Percentiles rank a stretch among this genome's conserved stretches.
Evolutionary conservation across 2,113 vertebrate species (phyloP).

Genomic region (Motacilla alba): DNA sequence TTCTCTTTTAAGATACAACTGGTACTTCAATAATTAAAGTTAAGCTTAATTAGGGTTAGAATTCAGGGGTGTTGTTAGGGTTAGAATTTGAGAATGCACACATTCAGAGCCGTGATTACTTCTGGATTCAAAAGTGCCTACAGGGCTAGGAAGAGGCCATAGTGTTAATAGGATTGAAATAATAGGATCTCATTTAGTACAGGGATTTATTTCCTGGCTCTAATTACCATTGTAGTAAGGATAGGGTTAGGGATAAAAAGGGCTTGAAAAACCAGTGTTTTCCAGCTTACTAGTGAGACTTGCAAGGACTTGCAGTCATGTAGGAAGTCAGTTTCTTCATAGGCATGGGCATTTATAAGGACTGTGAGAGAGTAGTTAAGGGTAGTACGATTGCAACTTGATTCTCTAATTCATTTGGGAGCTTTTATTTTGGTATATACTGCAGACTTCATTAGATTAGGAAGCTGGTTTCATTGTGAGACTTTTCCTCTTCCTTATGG

Average conservation of each 20-base stretch:
- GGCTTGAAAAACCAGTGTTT: not conserved
- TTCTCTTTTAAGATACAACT: conserved; percentile 11
- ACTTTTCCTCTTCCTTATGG: not conserved
- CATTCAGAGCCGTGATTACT: conserved; percentile 5
- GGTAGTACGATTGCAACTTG: not conserved
- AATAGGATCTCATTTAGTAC: conserved; percentile 49
- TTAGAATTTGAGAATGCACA: conserved; percentile 30
- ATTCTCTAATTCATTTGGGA: not conserved
- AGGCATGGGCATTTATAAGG: not conserved
- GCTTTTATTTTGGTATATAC: not conserved
- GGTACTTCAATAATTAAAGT: conserved; percentile 36
- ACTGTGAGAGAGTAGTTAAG: not conserved
- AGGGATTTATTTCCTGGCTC: conserved; percentile 32
- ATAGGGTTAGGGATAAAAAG: not conserved
- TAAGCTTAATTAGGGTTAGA: conserved; percentile 39
- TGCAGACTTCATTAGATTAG: not conserved
- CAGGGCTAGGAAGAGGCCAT: conserved; percentile 32
- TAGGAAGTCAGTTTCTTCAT: not conserved
- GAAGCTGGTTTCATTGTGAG: not conserved
- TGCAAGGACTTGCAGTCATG: not conserved
- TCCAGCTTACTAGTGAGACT: not conserved
- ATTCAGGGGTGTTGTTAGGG: conserved; percentile 12
- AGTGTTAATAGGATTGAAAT: conserved; percentile 49
- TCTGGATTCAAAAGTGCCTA: conserved; percentile 32
- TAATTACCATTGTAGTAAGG: conserved; percentile 35